Conservation (phyloP, 2,113 vertebrate species). For the Aldabrachelys gigantea region DNA sequence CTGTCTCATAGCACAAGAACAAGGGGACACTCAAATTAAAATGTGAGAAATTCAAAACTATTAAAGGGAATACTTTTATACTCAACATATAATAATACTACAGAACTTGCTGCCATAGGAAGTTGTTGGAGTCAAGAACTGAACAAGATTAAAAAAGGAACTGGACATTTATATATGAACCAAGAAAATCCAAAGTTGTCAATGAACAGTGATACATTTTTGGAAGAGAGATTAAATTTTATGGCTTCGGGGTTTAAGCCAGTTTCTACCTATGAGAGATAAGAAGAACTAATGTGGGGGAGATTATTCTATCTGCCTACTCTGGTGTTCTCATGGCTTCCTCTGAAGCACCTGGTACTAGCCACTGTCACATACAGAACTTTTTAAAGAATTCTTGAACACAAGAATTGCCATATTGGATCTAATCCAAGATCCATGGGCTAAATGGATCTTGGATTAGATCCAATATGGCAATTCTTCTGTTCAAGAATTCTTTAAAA, state of each 20-base stretch:
- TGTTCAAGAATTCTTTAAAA: background rate
- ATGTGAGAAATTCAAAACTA: background rate
- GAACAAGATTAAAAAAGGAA: background rate
- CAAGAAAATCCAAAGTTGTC: constrained; percentile 5
- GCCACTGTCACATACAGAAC: background rate
- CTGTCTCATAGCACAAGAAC: background rate
- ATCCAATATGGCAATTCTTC: background rate
- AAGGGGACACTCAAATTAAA: background rate
- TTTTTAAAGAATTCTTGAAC: no score
- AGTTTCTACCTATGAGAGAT: background rate
- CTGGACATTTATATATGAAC: background rate
- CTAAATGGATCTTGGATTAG: background rate
- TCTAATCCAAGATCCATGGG: background rate
- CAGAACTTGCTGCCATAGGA: constrained; percentile 9
- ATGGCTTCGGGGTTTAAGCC: background rate
- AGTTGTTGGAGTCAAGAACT: background rate
- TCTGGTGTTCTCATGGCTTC: background rate
- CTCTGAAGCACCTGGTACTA: background rate
- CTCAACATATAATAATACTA: background rate
- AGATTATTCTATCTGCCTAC: background rate
- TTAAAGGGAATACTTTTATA: constrained; percentile 26
- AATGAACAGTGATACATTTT: background rate
- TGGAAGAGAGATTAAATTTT: constrained; percentile 1
- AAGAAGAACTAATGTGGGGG: accelerated
- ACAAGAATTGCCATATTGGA: no score